Conservation (phyloP, 1,140 invertebrate genomes). For the Hypsibius dujardini region DNA sequence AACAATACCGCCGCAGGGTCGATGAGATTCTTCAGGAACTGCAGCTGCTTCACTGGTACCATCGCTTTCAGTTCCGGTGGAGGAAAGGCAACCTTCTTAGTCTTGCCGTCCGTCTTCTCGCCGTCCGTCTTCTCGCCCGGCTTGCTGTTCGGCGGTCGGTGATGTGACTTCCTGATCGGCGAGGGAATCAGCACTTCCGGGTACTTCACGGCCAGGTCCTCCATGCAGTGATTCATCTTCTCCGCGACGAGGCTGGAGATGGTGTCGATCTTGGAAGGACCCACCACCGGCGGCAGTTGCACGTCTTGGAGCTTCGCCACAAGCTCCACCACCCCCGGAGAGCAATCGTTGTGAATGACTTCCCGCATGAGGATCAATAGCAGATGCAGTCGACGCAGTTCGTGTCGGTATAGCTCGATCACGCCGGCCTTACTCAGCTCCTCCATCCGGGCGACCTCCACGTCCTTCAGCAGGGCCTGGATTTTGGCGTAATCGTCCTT, state of each 20-base stretch:
- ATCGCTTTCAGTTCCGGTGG: neutral
- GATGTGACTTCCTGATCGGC: too few relatives aligned
- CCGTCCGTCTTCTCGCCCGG: neutral
- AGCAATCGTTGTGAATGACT: neutral
- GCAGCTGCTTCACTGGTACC: neutral
- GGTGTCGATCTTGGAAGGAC: neutral
- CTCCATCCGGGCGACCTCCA: neutral
- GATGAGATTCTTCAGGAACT: conserved; percentile 6
- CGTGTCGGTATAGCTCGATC: conserved; percentile 1
- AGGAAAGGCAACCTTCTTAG: neutral
- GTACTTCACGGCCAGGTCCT: neutral
- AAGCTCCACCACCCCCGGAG: neutral
- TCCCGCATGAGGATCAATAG: conserved; percentile 4
- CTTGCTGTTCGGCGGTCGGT: neutral
- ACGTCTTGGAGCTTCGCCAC: neutral
- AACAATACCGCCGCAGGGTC: neutral
- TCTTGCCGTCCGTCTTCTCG: neutral
- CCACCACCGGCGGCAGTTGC: conserved; percentile 1
- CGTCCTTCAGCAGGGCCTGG: neutral
- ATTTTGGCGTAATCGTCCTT: conserved; percentile 3
- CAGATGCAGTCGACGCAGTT: conserved; percentile 5
- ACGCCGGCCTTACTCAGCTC: neutral
- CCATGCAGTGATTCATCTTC: neutral
- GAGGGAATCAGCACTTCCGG: neutral
- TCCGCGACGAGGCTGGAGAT: neutral